These are phyloP conservation scores for Hippasteria phrygiana DNA, from an alignment of 53 echinoderm and acorn worm genomes.

Conservation along the genomic window DNA sequence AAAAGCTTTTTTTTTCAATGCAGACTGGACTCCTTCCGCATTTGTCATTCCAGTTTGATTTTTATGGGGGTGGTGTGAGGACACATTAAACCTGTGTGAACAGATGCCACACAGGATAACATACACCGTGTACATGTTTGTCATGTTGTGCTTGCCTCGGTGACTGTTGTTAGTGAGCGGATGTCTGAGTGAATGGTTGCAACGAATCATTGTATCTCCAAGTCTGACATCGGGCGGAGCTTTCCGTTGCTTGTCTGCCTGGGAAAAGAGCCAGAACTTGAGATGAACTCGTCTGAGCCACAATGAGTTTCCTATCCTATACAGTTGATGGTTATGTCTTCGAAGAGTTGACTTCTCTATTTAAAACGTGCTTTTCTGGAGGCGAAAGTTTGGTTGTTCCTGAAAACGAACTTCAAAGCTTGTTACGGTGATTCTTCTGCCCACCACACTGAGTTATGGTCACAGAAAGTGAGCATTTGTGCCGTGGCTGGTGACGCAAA, in stretches of 20 bases:
- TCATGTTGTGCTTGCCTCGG: background rate
- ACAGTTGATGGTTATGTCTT: too few species aligned
- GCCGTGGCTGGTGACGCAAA: constrained; percentile 1
- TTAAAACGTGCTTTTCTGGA: too few species aligned
- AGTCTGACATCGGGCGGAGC: background rate
- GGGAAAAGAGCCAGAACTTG: background rate
- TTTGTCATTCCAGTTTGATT: too few species aligned
- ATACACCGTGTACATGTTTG: too few species aligned
- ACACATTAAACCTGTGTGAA: too few species aligned
- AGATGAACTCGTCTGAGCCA: too few species aligned
- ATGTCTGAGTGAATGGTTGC: background rate
- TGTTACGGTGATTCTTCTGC: background rate
- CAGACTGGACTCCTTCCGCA: too few species aligned
- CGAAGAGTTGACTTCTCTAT: too few species aligned
- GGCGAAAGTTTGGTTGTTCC: too few species aligned
- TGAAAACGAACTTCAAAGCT: background rate
- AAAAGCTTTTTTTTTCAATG: too few species aligned
- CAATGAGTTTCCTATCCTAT: background rate
- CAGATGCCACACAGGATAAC: too few species aligned
- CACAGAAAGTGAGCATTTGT: background rate
- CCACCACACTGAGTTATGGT: background rate
- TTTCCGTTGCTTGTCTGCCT: background rate
- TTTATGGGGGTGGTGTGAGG: too few species aligned
- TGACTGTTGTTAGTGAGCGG: background rate
- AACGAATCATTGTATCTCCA: background rate